These are phyloP conservation scores for Pollimyrus isidori DNA, from an alignment of 2,113 vertebrate species.

Conservation along the genomic window DNA sequence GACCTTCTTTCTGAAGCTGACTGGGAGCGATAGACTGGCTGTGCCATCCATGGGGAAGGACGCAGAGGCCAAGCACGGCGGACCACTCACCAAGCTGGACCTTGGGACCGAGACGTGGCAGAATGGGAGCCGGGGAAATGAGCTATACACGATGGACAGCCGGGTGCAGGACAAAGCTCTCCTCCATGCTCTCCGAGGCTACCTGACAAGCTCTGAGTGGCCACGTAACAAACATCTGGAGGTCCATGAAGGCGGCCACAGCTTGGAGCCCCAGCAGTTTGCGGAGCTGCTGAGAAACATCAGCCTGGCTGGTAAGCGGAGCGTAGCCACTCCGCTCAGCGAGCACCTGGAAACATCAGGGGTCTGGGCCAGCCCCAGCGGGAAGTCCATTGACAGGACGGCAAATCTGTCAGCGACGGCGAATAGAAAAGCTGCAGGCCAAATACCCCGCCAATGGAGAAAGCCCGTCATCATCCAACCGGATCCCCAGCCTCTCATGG, in stretches of 20 bases:
- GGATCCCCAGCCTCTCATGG: constrained; percentile 47
- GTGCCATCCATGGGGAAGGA: constrained; percentile 25
- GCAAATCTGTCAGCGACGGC: constrained; percentile 49
- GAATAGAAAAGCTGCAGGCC: constrained; percentile 16
- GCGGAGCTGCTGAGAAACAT: constrained; percentile 71
- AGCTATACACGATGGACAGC: constrained; percentile 52
- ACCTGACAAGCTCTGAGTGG: constrained; percentile 38
- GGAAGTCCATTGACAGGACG: constrained; percentile 43
- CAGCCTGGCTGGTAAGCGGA: constrained; percentile 66
- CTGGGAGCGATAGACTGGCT: constrained; percentile 62
- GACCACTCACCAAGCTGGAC: neutral
- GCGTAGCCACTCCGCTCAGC: constrained; percentile 68
- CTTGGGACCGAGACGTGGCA: constrained; percentile 55
- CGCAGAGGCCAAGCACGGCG: neutral
- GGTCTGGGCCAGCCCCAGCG: neutral
- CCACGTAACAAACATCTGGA: constrained; percentile 47
- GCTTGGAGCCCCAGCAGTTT: constrained; percentile 61
- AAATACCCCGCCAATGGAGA: neutral
- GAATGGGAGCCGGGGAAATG: constrained; percentile 59
- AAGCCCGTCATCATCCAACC: constrained; percentile 58
- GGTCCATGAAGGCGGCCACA: constrained; percentile 59
- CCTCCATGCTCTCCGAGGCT: constrained; percentile 41
- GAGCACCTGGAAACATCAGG: constrained; percentile 54
- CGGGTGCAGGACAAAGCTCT: constrained; percentile 25
- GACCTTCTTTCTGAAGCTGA: constrained; percentile 71